Evolutionary conservation across 2,797 vertebrate genomes (phyloP).

Genomic region (Anabacerthia variegaticeps): DNA sequence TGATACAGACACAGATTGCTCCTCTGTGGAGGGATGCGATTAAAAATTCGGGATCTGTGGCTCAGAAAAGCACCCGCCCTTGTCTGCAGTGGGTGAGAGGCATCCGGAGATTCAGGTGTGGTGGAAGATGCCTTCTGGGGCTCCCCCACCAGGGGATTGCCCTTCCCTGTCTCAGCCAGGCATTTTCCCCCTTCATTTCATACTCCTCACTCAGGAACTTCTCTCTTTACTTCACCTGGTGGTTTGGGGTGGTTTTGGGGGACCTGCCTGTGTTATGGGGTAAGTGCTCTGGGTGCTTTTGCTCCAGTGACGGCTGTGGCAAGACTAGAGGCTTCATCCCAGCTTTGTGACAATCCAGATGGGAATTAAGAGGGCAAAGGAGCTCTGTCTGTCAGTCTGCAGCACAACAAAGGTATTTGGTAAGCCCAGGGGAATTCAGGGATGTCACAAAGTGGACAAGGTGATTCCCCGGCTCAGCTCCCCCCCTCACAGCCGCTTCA

Average conservation of each 20-base stretch:
- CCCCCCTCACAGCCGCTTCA: not conserved
- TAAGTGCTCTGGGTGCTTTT: not conserved
- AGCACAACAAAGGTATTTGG: accelerated
- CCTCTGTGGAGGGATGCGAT: not conserved
- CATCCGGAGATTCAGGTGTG: accelerated
- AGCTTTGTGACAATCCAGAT: accelerated
- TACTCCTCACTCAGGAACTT: accelerated
- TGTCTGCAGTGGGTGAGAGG: accelerated
- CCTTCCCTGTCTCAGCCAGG: not conserved
- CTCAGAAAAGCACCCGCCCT: accelerated
- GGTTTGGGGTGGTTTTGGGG: not conserved
- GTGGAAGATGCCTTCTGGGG: not conserved
- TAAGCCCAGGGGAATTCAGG: not conserved
- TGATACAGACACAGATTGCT: not conserved
- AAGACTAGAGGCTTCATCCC: accelerated
- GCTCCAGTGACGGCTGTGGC: not conserved
- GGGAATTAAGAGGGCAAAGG: not conserved
- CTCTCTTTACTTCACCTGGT: too few relatives aligned
- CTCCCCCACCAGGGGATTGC: not conserved
- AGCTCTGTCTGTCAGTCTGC: not conserved
- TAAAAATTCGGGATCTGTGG: not conserved
- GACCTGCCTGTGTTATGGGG: not conserved
- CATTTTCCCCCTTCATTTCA: not conserved
- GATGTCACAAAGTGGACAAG: accelerated
- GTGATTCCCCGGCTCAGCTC: not conserved